Evolutionary conservation across 2,888 invertebrate species (phyloP).

Genomic region (Neuroscelio doddi): DNA sequence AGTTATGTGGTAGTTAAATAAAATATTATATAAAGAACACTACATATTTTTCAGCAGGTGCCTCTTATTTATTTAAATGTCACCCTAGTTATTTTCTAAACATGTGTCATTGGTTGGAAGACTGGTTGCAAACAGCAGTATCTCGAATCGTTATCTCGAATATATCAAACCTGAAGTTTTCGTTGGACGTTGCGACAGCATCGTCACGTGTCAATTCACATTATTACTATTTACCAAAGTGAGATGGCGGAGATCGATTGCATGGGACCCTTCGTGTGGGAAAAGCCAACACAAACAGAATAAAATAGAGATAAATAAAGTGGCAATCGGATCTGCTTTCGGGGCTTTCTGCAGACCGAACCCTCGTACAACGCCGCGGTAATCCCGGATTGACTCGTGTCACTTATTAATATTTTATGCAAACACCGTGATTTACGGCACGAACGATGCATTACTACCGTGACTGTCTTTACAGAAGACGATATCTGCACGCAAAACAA

Average conservation of each 20-base stretch:
- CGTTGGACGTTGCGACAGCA: conserved; percentile 64
- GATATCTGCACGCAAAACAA: conserved; percentile 59
- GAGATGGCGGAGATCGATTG: conserved; percentile 53
- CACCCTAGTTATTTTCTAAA: conserved; percentile 3
- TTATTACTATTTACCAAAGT: conserved; percentile 71
- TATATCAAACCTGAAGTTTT: conserved; percentile 14
- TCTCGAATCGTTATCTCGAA: conserved; percentile 13
- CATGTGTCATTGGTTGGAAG: conserved; percentile 3
- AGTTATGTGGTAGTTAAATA: too few species aligned
- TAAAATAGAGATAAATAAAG: conserved; percentile 71
- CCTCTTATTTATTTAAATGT: too few species aligned
- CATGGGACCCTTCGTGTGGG: conserved; percentile 64
- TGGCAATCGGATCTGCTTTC: conserved; percentile 53
- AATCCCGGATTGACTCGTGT: conserved; percentile 72
- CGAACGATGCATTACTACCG: conserved; percentile 53
- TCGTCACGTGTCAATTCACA: conserved; percentile 70
- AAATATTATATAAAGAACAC: too few species aligned
- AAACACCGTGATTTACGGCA: conserved; percentile 69
- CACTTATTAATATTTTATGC: conserved; percentile 73
- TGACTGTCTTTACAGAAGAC: conserved; percentile 47
- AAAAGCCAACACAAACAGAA: conserved; percentile 70
- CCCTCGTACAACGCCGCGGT: conserved; percentile 50
- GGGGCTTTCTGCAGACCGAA: conserved; percentile 17
- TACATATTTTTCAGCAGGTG: too few species aligned
- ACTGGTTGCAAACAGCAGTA: too few species aligned